Evolutionary conservation across 2,797 vertebrate genomes (phyloP).

Genomic region (Enteromius paludinosus): DNA sequence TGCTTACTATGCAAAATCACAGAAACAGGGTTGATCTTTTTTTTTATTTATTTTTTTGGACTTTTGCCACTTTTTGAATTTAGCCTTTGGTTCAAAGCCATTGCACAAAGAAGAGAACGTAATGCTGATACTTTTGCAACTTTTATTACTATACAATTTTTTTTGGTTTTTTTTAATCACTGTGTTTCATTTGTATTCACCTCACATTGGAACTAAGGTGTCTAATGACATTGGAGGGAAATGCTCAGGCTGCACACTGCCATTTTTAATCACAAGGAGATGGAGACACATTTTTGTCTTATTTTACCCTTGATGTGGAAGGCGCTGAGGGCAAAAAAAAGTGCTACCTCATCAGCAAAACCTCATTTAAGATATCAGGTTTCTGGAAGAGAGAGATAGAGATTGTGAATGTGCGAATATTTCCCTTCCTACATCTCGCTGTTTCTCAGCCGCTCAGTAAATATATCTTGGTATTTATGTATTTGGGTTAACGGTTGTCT

Average conservation of each 20-base stretch:
- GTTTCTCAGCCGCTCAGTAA: not conserved
- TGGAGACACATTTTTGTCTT: conserved; percentile 26
- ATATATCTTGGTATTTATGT: conserved; percentile 13
- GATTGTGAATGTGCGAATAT: conserved; percentile 30
- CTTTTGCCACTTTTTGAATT: not conserved
- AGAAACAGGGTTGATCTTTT: too few species aligned
- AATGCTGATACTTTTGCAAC: not conserved
- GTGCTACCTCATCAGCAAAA: conserved; percentile 42
- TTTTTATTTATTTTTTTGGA: too few species aligned
- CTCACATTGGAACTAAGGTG: not conserved
- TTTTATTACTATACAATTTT: not conserved
- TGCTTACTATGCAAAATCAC: too few species aligned
- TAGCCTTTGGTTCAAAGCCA: not conserved
- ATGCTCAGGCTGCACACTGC: not conserved
- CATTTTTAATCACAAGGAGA: conserved; percentile 17
- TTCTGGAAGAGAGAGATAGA: conserved; percentile 41
- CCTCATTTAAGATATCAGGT: conserved; percentile 50
- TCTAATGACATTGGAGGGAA: conserved; percentile 14
- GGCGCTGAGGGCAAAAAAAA: conserved; percentile 49
- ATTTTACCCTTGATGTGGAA: conserved; percentile 51
- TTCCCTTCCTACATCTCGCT: not conserved
- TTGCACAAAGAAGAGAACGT: not conserved
- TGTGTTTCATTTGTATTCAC: conserved; percentile 25
- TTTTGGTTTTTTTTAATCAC: not conserved
- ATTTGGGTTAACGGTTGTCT: not conserved